Evolutionary conservation across 2,888 invertebrate genomes (phyloP), one percentile per base, ranked within the genome.

Genomic region (Drosophila quasianomalipes): DNA sequence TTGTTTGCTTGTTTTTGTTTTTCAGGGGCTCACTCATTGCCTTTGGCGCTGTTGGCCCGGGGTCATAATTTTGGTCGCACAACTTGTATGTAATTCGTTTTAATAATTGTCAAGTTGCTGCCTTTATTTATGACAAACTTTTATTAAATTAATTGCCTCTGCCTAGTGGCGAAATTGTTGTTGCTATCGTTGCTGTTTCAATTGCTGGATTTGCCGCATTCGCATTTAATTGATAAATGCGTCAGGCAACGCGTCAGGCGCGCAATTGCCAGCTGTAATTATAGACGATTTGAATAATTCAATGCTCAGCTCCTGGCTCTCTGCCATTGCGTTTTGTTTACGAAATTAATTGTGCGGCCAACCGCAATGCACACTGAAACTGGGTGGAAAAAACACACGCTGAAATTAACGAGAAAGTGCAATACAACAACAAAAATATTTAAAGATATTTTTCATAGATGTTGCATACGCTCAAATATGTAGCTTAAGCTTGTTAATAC

Each of bases 141-240:
- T 85, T 83, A 90, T 81, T 90, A 85, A 89, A 90, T 85, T 90
- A 83, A 85, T 85, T 90, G 90, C 83, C 68, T 22, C 54, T 60
- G 68, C 60, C 74, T 81, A 52, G 33, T 51, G 53, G 62, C 77
- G 71, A 69, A 59, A 62, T 65, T 72, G 74, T 65, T 62, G 65
- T 26, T 68, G 64, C 35, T 52, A 39, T 44, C 22, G 41, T 3
- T 61, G 70, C 73, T 44, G 58, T 67, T 81, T 72, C 69, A 74
- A 68, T 71, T 68, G 69, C 71, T 76, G 77, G 77, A 81, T 80
- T 77, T 79, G 85, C 82, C 80, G 84, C 86, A 85, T 84, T 85
- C 83, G 87, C 89, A 89, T 89, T 85, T 89, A 85, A 85, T 85
- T 85, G 89, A 89, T 89, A 89, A 85, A 85, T 89, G 81, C 83